Percentiles rank a stretch among this genome's conserved stretches.
Conservation (phyloP, 2,113 vertebrate species). For the Amia ocellicauda region DNA sequence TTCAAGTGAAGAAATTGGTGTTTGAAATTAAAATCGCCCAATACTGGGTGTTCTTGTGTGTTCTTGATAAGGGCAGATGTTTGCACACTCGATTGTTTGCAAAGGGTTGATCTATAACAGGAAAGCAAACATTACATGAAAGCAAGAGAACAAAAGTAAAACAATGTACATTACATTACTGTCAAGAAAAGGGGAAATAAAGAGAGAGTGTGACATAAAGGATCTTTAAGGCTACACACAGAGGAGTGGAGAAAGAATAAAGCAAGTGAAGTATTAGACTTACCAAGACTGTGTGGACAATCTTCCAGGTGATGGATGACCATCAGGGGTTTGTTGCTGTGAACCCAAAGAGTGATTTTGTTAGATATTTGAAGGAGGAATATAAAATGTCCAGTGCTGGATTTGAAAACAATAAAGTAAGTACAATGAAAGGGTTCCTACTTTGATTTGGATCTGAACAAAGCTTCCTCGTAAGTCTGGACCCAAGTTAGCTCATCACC, state of each 20-base stretch:
- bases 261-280: slow-evolving; percentile 10
- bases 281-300: slow-evolving; percentile 88
- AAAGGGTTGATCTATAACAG: too few relatives aligned
- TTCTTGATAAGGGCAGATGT: too few relatives aligned
- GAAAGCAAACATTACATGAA: too few relatives aligned
- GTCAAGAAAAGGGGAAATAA: slow-evolving; percentile 21
- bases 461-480: slow-evolving; percentile 90
- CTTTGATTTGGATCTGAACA: slow-evolving; percentile 78
- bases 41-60: too few relatives aligned
- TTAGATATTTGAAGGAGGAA: neutral
- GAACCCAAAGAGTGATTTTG: slow-evolving; percentile 28
- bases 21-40: too few relatives aligned
- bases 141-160: too few relatives aligned
- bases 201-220: slow-evolving; percentile 4
- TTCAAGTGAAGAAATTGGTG: too few relatives aligned
- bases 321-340: slow-evolving; percentile 89
- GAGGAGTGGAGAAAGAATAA: neutral
- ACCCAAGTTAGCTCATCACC: slow-evolving; percentile 91
- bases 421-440: slow-evolving; percentile 40
- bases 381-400: too few relatives aligned
- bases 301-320: slow-evolving; percentile 89
- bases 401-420: too few relatives aligned
- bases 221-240: slow-evolving; percentile 8
- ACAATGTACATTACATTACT: slow-evolving; percentile 7
- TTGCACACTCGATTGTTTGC: too few relatives aligned